A percentile compares a stretch with the other conserved stretches of the same genome.
Evolutionary conservation across 2,113 vertebrate genomes (phyloP).

Genomic region (Siniperca knerii): DNA sequence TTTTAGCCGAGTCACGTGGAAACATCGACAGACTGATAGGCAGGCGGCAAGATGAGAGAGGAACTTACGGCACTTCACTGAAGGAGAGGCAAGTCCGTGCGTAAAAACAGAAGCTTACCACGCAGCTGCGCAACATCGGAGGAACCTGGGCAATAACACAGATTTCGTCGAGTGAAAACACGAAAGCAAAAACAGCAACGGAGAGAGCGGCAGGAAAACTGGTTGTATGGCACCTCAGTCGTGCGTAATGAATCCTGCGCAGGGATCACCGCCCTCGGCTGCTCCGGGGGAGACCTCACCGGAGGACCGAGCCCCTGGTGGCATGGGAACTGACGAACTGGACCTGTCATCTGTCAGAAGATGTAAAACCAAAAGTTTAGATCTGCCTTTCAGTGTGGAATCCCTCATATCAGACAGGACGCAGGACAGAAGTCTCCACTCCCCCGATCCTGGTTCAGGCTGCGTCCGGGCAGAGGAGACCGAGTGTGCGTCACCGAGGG

Average conservation of each 20-base stretch:
- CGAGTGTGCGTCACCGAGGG: constrained; percentile 72
- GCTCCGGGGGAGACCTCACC: constrained; percentile 65
- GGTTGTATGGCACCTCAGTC: constrained; percentile 88
- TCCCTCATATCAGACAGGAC: constrained; percentile 84
- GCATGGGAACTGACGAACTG: constrained; percentile 68
- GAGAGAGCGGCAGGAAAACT: constrained; percentile 26
- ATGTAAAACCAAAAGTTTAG: constrained; percentile 73
- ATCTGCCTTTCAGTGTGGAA: constrained; percentile 88
- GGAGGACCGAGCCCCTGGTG: constrained; percentile 61
- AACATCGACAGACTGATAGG: constrained; percentile 74
- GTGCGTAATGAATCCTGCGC: constrained; percentile 85
- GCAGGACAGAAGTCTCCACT: constrained; percentile 56
- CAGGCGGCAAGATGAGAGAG: constrained; percentile 76
- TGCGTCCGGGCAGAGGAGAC: constrained; percentile 56
- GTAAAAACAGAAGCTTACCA: constrained; percentile 55
- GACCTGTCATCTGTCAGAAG: constrained; percentile 72
- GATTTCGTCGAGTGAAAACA: constrained; percentile 10
- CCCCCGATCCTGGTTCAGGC: constrained; percentile 54
- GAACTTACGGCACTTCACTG: constrained; percentile 72
- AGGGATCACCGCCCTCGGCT: constrained; percentile 76
- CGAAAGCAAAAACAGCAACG: constrained; percentile 11
- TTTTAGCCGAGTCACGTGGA: constrained; percentile 70
- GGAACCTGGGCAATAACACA: background rate
- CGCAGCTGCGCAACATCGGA: constrained; percentile 28
- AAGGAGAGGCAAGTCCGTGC: constrained; percentile 54